phyloP scores from a whole-genome alignment of 2,888 invertebrate genomes.

The Hydraecia micacea region DNA sequence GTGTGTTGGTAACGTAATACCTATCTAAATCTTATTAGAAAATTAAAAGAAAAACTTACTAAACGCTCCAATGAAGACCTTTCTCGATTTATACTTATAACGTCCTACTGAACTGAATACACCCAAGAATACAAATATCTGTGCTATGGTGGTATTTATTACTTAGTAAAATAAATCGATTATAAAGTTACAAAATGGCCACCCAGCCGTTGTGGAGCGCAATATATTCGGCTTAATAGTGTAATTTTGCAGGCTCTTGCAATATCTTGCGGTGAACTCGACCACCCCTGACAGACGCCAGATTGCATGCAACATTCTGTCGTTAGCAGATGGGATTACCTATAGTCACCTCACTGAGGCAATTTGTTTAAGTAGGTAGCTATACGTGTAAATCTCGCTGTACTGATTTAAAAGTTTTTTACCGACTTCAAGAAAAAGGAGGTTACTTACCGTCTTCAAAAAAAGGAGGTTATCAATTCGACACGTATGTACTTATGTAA shows the following conservation, averaged over 20 bases:
- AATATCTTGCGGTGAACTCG: slow-evolving; percentile 80
- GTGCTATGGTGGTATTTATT: slow-evolving; percentile 21
- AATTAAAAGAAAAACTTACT: background rate
- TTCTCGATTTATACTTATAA: background rate
- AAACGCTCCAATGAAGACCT: background rate
- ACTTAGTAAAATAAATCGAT: slow-evolving; percentile 74
- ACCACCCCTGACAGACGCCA: slow-evolving; percentile 74
- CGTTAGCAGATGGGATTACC: slow-evolving; percentile 59
- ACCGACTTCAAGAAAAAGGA: no score
- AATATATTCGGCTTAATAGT: slow-evolving; percentile 81
- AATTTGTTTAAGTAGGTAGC: slow-evolving; percentile 17
- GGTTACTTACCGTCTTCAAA: no score
- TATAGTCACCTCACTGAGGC: slow-evolving; percentile 31
- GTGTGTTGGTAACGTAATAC: background rate
- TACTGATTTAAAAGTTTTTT: no score
- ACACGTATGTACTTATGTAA: no score
- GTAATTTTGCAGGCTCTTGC: slow-evolving; percentile 80
- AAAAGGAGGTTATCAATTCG: no score
- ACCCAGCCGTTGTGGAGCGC: slow-evolving; percentile 71
- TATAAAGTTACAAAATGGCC: slow-evolving; percentile 73
- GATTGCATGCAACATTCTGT: slow-evolving; percentile 73
- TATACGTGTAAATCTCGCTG: background rate
- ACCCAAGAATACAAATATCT: background rate
- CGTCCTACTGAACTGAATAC: slow-evolving; percentile 4
- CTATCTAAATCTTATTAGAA: no score